Conservation (phyloP, 1,140 invertebrate species). For the Caenorhabditis tropicalis region DNA sequence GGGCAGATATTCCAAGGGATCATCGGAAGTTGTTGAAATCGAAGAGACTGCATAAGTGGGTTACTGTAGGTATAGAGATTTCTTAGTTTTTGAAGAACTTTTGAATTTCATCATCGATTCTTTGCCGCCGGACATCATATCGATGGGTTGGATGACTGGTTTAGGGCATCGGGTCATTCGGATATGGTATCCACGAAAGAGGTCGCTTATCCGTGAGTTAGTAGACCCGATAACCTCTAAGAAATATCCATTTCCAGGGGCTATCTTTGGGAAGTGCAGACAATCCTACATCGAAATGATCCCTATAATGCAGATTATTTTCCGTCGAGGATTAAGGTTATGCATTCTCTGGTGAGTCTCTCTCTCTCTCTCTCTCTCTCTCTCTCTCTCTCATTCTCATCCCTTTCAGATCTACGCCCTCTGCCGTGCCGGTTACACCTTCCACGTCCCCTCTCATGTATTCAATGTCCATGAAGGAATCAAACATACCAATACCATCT, state of each 20-base stretch:
- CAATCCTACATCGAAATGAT: not conserved
- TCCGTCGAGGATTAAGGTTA: not conserved
- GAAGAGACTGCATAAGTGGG: not conserved
- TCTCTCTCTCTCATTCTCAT: no score
- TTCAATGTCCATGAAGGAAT: not conserved
- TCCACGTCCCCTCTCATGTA: not conserved
- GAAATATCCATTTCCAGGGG: not conserved
- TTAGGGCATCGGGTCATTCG: not conserved
- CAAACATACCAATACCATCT: not conserved
- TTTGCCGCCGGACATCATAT: not conserved
- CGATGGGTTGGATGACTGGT: not conserved
- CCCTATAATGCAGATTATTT: constrained; percentile 31
- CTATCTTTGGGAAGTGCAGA: not conserved
- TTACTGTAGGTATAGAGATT: not conserved
- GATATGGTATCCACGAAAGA: not conserved
- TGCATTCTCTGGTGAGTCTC: not conserved
- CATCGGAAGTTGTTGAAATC: not conserved
- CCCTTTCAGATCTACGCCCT: not conserved
- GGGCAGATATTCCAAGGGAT: not conserved
- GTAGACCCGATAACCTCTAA: not conserved
- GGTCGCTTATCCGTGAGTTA: not conserved
- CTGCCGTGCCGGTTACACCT: constrained; percentile 13
- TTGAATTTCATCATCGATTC: not conserved
- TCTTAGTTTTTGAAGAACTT: constrained; percentile 4
- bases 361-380: no score